These are phyloP conservation scores for Phania funesta DNA, from an alignment of 2,888 invertebrate genomes.

Conservation along the genomic window DNA sequence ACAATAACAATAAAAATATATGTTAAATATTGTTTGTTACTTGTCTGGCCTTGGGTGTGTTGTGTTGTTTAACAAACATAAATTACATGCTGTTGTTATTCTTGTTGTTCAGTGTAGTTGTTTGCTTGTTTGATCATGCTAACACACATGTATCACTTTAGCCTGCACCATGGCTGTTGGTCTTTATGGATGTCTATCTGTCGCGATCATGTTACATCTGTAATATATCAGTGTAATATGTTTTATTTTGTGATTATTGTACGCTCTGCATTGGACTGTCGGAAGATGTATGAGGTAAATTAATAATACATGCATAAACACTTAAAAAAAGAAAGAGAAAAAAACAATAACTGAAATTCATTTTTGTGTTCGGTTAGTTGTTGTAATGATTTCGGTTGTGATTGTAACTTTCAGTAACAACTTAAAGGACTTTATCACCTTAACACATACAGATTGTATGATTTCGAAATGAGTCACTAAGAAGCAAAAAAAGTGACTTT, in stretches of 20 bases:
- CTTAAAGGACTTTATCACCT: constrained; percentile 61
- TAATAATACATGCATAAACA: constrained; percentile 77
- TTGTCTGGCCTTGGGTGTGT: constrained; percentile 56
- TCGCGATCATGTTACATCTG: constrained; percentile 56
- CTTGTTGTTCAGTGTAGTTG: constrained; percentile 45
- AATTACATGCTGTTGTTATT: constrained; percentile 66
- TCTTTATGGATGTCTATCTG: background rate
- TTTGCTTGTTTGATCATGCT: constrained; percentile 47
- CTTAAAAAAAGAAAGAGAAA: constrained; percentile 68
- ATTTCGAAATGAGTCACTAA: background rate
- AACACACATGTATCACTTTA: constrained; percentile 45
- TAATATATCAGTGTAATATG: constrained; percentile 62
- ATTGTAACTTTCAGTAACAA: constrained; percentile 19
- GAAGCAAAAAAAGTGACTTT: background rate
- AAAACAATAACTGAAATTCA: constrained; percentile 31
- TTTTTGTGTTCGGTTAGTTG: background rate
- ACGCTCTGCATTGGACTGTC: constrained; percentile 29
- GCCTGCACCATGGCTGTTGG: constrained; percentile 1
- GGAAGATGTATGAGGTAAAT: constrained; percentile 75
- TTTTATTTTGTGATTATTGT: constrained; percentile 37
- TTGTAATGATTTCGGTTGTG: constrained; percentile 27
- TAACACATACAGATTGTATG: constrained; percentile 55
- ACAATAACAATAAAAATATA: constrained; percentile 6
- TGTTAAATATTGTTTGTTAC: constrained; percentile 23
- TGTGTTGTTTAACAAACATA: constrained; percentile 62